A percentile compares a stretch with the other conserved stretches of the same genome.
These are phyloP conservation scores for Hippoglossus hippoglossus DNA, from an alignment of 2,797 vertebrate species.

Conservation along the genomic window DNA sequence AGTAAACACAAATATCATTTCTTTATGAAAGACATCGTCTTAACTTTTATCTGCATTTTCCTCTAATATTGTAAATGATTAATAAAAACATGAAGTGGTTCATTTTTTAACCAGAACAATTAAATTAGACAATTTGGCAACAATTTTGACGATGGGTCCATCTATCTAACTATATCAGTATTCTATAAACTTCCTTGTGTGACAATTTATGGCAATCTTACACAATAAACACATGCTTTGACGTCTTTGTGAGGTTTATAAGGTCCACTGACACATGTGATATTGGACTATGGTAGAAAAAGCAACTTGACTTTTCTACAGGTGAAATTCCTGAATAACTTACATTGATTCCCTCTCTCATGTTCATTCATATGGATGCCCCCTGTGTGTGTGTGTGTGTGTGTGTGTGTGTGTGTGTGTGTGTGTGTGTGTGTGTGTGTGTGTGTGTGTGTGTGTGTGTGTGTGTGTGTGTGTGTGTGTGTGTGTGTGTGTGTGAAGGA, in stretches of 20 bases:
- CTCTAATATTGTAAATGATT: no score
- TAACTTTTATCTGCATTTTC: no score
- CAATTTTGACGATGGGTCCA: no score
- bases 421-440: background rate
- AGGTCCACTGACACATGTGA: constrained; percentile 1
- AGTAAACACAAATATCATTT: background rate
- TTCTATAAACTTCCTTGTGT: no score
- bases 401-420: no score
- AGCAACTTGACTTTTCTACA: constrained; percentile 20
- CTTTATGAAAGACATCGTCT: background rate
- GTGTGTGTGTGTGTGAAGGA: background rate
- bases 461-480: no score
- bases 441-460: background rate
- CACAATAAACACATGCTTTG: background rate
- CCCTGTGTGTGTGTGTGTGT: constrained; percentile 1
- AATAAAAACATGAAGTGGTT: no score
- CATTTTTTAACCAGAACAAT: no score
- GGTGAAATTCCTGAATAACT: constrained; percentile 54
- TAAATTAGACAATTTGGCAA: no score
- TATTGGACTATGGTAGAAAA: background rate
- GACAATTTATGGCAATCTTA: no score
- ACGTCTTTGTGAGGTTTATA: constrained; percentile 2
- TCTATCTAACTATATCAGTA: no score
- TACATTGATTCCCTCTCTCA: constrained; percentile 53
- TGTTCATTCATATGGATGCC: constrained; percentile 40